Percentiles rank a stretch among this genome's conserved stretches.
Evolutionary conservation across 2,113 vertebrate genomes (phyloP).

Genomic region (Alethe castanea): DNA sequence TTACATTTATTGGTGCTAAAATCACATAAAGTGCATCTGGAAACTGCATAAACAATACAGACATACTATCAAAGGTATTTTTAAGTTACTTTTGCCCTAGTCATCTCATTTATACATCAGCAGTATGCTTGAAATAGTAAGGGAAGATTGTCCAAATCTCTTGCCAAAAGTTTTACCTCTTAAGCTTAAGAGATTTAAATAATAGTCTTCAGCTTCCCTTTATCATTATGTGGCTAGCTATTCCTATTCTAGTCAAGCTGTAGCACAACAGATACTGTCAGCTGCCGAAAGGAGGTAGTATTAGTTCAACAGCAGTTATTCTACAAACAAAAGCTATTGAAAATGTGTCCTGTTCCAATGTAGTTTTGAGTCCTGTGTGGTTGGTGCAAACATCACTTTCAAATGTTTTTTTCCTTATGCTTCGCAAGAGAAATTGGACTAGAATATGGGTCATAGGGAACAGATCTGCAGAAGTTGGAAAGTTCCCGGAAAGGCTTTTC

Average conservation of each 20-base stretch:
- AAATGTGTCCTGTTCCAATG: background rate
- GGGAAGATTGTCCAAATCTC: background rate
- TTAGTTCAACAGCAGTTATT: background rate
- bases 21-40: background rate
- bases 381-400: background rate
- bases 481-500: background rate
- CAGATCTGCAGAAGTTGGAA: background rate
- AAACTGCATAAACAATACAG: background rate
- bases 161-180: background rate
- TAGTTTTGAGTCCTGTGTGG: background rate
- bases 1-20: background rate
- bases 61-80: background rate
- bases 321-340: background rate
- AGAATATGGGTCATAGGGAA: background rate
- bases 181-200: background rate
- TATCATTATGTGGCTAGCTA: background rate
- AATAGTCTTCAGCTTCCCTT: background rate
- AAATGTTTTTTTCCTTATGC: background rate
- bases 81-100: background rate
- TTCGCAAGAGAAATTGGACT: rapidly evolving
- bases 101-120: background rate
- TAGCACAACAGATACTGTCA: background rate
- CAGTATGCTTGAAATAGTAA: rapidly evolving
- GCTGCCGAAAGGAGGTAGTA: background rate
- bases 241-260: background rate